Percentiles rank a stretch among this genome's conserved stretches.
Conservation (phyloP, 2,888 invertebrate species). For the Boloria euphrosyne region DNA sequence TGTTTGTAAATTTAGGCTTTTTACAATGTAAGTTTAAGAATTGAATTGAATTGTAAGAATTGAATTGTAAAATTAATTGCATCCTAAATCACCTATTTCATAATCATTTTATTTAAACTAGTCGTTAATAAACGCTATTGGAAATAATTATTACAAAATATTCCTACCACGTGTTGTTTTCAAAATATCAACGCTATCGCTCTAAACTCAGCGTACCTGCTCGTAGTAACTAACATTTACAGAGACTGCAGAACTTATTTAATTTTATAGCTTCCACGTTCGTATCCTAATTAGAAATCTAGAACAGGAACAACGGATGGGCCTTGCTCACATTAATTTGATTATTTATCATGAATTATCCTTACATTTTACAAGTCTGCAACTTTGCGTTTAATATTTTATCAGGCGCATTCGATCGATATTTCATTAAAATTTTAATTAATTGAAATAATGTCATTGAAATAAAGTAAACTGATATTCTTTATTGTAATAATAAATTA, state of each 20-base stretch:
- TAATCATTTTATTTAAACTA: not conserved
- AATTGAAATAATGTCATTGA: not conserved
- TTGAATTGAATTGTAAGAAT: too few relatives aligned
- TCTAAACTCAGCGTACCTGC: conserved; percentile 23
- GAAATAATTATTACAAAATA: not conserved
- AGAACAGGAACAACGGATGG: conserved; percentile 33
- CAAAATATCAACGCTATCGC: conserved; percentile 13
- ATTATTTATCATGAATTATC: conserved; percentile 28
- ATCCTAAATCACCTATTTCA: not conserved
- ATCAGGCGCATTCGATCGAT: conserved; percentile 27
- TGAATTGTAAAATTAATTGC: too few relatives aligned
- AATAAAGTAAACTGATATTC: too few relatives aligned
- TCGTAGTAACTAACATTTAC: conserved; percentile 22
- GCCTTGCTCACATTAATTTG: conserved; percentile 27
- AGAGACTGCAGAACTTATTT: conserved; percentile 30
- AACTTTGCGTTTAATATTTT: conserved; percentile 21
- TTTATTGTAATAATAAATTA: too few relatives aligned
- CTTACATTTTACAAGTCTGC: conserved; percentile 1
- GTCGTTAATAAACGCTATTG: not conserved
- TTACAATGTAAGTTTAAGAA: conserved; percentile 22
- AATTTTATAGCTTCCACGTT: conserved; percentile 31
- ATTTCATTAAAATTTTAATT: not conserved
- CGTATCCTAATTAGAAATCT: conserved; percentile 45
- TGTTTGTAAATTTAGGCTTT: not conserved
- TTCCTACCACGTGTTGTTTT: not conserved